These are phyloP conservation scores for Scomber colias DNA, from an alignment of 2,113 vertebrate species.

Conservation along the genomic window DNA sequence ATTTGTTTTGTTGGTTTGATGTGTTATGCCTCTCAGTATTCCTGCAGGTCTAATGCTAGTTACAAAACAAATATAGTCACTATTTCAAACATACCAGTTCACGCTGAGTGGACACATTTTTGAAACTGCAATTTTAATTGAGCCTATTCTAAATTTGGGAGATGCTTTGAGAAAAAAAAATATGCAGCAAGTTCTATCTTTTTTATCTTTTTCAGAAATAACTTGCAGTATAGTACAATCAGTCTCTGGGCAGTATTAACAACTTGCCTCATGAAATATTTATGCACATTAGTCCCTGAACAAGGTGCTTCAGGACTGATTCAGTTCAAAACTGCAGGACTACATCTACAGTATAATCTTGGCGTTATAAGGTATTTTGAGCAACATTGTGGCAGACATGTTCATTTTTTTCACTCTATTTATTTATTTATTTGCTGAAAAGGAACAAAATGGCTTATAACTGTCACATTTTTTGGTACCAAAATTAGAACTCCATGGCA, in stretches of 20 bases:
- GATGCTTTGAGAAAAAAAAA: neutral
- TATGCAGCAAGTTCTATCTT: conserved; percentile 4
- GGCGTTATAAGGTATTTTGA: neutral
- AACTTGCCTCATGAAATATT: conserved; percentile 35
- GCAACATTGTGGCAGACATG: conserved; percentile 24
- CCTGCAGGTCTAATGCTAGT: neutral
- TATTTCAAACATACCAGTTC: conserved; percentile 32
- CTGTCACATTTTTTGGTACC: conserved; percentile 27
- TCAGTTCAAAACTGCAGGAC: conserved; percentile 21
- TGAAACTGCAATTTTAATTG: neutral
- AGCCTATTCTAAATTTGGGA: conserved; percentile 28
- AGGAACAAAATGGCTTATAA: conserved; percentile 33
- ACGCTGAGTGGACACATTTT: conserved; percentile 22
- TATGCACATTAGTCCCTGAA: conserved; percentile 25
- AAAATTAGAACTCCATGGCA: conserved; percentile 40
- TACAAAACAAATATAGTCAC: conserved; percentile 32
- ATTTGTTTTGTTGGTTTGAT: neutral
- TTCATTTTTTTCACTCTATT: conserved; percentile 31
- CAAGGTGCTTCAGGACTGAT: conserved; percentile 1
- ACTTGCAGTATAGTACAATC: neutral
- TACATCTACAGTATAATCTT: neutral
- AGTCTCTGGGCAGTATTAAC: conserved; percentile 10
- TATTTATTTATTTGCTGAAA: conserved; percentile 39
- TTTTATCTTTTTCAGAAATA: conserved; percentile 1
- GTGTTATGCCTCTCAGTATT: neutral